phyloP scores from a whole-genome alignment of 2,888 invertebrate genomes.

The Teleogryllus oceanicus region DNA sequence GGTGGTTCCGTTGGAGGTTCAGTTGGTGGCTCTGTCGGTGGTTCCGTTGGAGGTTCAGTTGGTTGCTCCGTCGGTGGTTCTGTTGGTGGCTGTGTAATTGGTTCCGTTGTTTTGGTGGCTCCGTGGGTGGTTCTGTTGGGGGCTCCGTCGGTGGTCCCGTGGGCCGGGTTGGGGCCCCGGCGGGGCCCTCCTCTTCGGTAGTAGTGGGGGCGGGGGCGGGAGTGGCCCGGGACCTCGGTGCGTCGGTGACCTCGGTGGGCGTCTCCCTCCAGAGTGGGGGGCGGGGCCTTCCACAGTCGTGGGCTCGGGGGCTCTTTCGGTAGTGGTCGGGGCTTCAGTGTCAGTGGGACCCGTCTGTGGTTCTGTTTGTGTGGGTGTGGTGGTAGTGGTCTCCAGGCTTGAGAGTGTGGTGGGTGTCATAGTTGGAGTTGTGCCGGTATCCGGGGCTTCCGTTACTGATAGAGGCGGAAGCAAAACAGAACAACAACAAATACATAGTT shows the following conservation, averaged over 20 bases:
- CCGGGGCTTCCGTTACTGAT: slow-evolving; percentile 32
- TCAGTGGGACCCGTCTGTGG: slow-evolving; percentile 11
- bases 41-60: neutral
- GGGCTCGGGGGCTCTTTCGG: neutral
- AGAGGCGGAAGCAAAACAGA: slow-evolving; percentile 34
- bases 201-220: too few species aligned
- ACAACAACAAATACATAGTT: slow-evolving; percentile 32
- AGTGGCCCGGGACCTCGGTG: too few species aligned
- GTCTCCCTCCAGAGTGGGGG: neutral
- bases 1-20: neutral
- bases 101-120: neutral
- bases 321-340: slow-evolving; percentile 22
- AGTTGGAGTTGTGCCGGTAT: slow-evolving; percentile 29
- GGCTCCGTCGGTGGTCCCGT: neutral
- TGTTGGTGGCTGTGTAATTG: neutral
- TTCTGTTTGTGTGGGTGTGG: slow-evolving; percentile 12
- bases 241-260: too few species aligned
- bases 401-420: slow-evolving; percentile 30
- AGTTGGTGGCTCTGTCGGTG: neutral
- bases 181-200: too few species aligned
- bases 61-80: neutral
- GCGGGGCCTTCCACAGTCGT: slow-evolving; percentile 18
- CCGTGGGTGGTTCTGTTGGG: neutral
- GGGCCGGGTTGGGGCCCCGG: neutral
- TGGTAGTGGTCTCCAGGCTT: slow-evolving; percentile 21